A percentile compares a stretch with the other conserved stretches of the same genome.
These are phyloP conservation scores for Rhynchotus rufescens DNA, from an alignment of 2,797 vertebrate species.

Conservation along the genomic window DNA sequence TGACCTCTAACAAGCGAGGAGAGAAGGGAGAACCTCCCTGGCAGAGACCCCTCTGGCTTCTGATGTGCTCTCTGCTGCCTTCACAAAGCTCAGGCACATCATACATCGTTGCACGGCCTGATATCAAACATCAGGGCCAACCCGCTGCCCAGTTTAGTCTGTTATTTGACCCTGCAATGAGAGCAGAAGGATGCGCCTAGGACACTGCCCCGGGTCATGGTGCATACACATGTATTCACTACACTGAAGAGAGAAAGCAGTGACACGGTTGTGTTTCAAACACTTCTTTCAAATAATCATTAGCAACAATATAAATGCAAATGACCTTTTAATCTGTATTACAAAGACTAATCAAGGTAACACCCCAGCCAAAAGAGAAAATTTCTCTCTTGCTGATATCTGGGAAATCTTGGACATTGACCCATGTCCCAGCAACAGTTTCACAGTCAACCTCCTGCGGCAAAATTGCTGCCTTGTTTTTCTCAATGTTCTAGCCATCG, in stretches of 20 bases:
- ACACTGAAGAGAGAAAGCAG: rapidly evolving
- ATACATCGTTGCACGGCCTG: too few species aligned
- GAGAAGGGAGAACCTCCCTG: not conserved
- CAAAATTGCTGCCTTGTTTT: not conserved
- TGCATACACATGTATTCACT: rapidly evolving
- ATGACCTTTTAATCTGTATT: not conserved
- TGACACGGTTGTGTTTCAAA: not conserved
- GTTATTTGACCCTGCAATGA: not conserved
- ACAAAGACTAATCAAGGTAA: not conserved
- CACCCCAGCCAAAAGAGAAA: not conserved
- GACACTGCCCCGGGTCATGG: not conserved
- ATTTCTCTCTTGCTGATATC: not conserved
- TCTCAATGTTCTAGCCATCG: not conserved
- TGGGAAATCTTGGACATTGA: not conserved
- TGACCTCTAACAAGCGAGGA: not conserved
- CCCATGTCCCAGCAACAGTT: not conserved
- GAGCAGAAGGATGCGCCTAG: not conserved
- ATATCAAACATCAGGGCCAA: too few species aligned
- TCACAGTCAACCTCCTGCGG: not conserved
- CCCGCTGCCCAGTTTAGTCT: not conserved
- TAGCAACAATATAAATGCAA: not conserved
- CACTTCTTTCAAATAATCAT: not conserved
- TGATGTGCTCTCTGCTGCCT: too few species aligned
- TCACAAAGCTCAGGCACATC: not conserved
- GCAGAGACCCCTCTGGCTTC: too few species aligned